Percentiles rank a stretch among this genome's conserved stretches.
Evolutionary conservation across 2,797 vertebrate species (phyloP).

Genomic region (Molossus alvarezi): DNA sequence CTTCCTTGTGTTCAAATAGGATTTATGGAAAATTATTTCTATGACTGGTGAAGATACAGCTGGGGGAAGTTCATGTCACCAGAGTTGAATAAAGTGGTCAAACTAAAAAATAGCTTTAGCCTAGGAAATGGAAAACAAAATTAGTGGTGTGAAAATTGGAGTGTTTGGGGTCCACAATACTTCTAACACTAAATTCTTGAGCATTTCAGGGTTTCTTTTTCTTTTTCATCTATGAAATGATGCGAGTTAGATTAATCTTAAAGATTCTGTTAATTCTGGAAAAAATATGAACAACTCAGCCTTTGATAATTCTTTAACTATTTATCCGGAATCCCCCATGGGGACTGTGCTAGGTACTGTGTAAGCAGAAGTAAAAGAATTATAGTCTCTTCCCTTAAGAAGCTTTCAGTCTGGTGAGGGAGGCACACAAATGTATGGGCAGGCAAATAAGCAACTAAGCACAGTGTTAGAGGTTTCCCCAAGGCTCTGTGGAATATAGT

Average conservation of each 20-base stretch:
- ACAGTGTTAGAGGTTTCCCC: not conserved
- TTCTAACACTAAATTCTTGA: conserved; percentile 61
- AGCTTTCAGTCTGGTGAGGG: not conserved
- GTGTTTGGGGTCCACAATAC: conserved; percentile 48
- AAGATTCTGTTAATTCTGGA: conserved; percentile 40
- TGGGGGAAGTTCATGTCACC: conserved; percentile 70
- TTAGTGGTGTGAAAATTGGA: conserved; percentile 66
- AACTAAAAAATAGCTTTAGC: conserved; percentile 77
- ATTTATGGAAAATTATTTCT: conserved; percentile 85
- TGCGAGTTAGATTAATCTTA: not conserved
- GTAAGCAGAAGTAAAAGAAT: conserved; percentile 36
- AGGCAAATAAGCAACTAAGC: not conserved
- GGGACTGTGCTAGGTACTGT: not conserved
- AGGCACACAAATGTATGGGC: not conserved
- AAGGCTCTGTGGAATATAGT: not conserved
- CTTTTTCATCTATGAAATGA: conserved; percentile 35
- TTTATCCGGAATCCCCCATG: conserved; percentile 30
- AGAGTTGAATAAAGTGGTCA: conserved; percentile 80
- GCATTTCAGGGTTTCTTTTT: conserved; percentile 19
- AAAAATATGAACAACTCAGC: not conserved
- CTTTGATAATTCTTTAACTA: conserved; percentile 42
- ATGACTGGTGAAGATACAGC: conserved; percentile 70
- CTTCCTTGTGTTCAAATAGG: conserved; percentile 70
- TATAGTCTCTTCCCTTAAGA: not conserved
- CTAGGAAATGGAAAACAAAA: conserved; percentile 66